Base-by-base conservation (phyloP, 2,113 vertebrate genomes). In the Neomonachus schauinslandi region DNA sequence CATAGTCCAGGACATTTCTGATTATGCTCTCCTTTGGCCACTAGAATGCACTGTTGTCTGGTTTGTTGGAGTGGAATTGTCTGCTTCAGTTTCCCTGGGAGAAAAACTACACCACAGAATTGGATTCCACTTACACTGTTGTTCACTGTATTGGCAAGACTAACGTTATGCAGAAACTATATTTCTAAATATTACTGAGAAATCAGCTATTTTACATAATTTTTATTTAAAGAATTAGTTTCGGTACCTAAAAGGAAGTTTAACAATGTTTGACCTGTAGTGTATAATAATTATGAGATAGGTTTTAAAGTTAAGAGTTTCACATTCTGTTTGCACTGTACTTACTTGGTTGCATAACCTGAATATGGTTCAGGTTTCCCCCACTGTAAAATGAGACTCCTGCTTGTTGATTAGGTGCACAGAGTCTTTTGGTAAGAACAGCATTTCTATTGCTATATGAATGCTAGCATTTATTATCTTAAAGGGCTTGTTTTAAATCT, bases 41-140 rank as follows among this genome's bases (percentile, higher is more conserved):
- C 97, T 98, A 98, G 97, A 82, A 96, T 11, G 97, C 96, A 59
- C 96, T 98, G 67, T 97, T 96, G 96, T 91, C 93, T 82, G 89
- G 89, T 67, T 91, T 46, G 86, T 49, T 67, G 59, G 46, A 16
- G 8, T 55, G 46, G 61, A 76, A 89, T 65, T 61, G 57, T 46
- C 89, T 18, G 79, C 10, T 97, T 97, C 51, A 18, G 0, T 96
- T 94, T 97, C 46, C 82, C 36, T 39, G 49, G 39, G 55, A 59
- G 86, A 96, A 96, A 96, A 61, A 92, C 51, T 14, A 67, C 4
- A 85, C 65, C 63, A 18, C 36, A 61, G 83, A 51, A 33, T 71
- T 65, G 51, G 36, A 82, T 92, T 95, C 63, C 33, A 26, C 57
- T 74, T 63, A 81, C 46, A 42, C 4, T 94, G 82, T 51, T 61